Conservation (phyloP, 2,888 invertebrate genomes). For the Bombylius discolor region DNA sequence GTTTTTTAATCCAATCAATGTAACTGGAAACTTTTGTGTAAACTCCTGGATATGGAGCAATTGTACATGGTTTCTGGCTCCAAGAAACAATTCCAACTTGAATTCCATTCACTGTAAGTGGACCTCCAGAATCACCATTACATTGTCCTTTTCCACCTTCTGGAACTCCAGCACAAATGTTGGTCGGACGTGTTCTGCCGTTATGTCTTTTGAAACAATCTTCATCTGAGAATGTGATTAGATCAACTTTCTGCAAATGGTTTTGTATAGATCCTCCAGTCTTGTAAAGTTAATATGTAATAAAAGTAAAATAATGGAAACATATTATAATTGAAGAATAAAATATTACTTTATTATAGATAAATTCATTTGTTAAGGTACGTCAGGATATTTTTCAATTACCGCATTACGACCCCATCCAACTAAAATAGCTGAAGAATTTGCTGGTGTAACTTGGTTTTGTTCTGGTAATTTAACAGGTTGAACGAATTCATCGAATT, state of each 20-base stretch:
- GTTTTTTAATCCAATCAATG: conserved; percentile 27
- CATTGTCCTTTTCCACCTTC: conserved; percentile 39
- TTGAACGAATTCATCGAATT: conserved; percentile 16
- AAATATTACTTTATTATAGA: no score
- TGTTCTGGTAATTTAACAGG: conserved; percentile 24
- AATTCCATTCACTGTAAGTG: conserved; percentile 28
- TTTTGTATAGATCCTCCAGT: conserved; percentile 27
- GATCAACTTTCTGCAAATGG: conserved; percentile 31
- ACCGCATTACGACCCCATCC: conserved; percentile 28
- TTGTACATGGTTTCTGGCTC: conserved; percentile 37
- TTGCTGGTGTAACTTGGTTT: conserved; percentile 15
- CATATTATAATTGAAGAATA: no score
- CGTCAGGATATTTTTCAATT: background rate
- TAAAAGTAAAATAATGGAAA: no score
- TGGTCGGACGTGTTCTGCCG: conserved; percentile 24
- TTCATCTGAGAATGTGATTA: conserved; percentile 30
- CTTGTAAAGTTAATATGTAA: conserved; percentile 18
- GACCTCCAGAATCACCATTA: conserved; percentile 38
- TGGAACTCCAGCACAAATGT: conserved; percentile 37
- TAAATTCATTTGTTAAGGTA: background rate
- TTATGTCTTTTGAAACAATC: conserved; percentile 30
- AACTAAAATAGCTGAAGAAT: conserved; percentile 22
- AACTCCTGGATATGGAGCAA: conserved; percentile 35
- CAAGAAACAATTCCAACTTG: conserved; percentile 38
- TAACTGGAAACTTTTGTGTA: conserved; percentile 35